Evolutionary conservation across 2,797 vertebrate genomes (phyloP).

Genomic region (Numenius phaeopus): DNA sequence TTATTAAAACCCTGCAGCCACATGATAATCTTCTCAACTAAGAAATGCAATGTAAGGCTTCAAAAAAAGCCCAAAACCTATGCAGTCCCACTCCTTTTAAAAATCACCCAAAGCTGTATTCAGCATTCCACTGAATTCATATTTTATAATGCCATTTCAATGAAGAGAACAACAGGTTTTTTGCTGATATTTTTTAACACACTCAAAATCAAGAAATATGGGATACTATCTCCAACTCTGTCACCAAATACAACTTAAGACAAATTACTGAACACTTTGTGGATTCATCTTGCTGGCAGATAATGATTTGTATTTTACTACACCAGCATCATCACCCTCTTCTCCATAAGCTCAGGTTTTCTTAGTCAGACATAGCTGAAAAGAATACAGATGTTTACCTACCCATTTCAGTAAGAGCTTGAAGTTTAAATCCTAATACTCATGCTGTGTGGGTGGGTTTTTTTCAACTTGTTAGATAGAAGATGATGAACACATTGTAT

Average conservation of each 20-base stretch:
- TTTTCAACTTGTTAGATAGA: background rate
- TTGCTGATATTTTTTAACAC: background rate
- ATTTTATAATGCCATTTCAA: background rate
- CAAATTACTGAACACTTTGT: background rate
- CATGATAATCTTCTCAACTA: background rate
- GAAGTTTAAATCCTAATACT: background rate
- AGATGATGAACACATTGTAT: background rate
- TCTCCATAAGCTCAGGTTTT: background rate
- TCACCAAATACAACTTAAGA: background rate
- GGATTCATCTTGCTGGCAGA: background rate
- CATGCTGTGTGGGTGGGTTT: accelerated
- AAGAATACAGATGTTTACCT: background rate
- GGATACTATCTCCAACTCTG: background rate
- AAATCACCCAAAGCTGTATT: background rate
- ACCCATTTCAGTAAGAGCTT: background rate
- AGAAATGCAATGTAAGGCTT: background rate
- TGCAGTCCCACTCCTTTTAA: background rate
- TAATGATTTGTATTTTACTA: background rate
- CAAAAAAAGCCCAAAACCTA: background rate
- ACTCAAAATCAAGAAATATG: background rate
- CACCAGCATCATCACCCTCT: background rate
- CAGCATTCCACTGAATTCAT: background rate
- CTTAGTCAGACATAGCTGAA: background rate
- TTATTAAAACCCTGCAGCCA: constrained; percentile 52
- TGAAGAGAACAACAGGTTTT: background rate